These are phyloP conservation scores for Enhydra lutris DNA, from an alignment of 2,113 vertebrate genomes.

Conservation along the genomic window DNA sequence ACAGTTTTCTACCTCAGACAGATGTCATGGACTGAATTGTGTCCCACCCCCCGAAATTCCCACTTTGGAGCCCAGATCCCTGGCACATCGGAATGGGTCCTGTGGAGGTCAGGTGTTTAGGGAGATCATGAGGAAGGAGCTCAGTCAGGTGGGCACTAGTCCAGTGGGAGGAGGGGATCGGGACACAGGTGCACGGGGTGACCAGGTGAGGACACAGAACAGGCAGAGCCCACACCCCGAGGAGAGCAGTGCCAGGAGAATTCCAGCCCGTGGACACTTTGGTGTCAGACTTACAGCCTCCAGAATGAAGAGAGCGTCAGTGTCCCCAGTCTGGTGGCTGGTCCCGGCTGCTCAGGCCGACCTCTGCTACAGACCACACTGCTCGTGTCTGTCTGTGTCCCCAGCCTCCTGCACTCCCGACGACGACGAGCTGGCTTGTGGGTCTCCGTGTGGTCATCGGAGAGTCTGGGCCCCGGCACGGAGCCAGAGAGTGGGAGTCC, in stretches of 20 bases:
- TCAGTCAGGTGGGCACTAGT: not conserved
- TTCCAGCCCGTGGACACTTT: not conserved
- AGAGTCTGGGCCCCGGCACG: not conserved
- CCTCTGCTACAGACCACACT: no score
- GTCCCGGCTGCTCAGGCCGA: no score
- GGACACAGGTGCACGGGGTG: not conserved
- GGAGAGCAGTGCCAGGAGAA: not conserved
- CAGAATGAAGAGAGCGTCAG: not conserved
- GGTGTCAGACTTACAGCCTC: not conserved
- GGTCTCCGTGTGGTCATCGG: not conserved
- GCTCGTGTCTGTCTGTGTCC: fast-evolving
- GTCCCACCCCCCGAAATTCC: no score
- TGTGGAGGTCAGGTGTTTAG: not conserved
- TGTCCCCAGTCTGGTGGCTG: no score
- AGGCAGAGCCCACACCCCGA: fast-evolving
- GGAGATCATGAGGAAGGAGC: not conserved
- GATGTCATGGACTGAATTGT: fast-evolving
- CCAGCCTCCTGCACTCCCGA: no score
- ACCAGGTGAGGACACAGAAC: no score
- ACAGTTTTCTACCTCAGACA: fast-evolving
- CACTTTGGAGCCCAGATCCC: no score
- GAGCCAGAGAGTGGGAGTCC: not conserved
- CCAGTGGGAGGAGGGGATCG: fast-evolving
- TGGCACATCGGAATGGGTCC: fast-evolving
- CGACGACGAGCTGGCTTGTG: not conserved